These are phyloP conservation scores for Canis aureus DNA, from an alignment of 2,113 vertebrate genomes.

Conservation along the genomic window DNA sequence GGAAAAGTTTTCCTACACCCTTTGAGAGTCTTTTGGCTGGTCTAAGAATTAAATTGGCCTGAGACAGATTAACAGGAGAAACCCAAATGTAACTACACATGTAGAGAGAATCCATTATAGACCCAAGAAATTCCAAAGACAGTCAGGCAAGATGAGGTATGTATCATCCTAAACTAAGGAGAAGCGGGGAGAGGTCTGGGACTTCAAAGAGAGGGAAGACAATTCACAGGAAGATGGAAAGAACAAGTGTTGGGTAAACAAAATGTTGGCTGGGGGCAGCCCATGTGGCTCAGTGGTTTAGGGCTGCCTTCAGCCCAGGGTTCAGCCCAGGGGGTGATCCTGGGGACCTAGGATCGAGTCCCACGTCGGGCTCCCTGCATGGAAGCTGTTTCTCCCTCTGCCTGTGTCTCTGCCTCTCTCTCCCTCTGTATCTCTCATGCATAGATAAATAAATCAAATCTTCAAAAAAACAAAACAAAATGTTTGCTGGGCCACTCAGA, in stretches of 20 bases:
- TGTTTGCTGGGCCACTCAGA: not conserved
- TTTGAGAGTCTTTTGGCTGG: not conserved
- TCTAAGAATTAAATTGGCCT: not conserved
- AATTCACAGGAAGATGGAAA: not conserved
- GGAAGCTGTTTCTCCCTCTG: no score
- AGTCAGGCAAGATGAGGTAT: not conserved
- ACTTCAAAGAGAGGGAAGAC: not conserved
- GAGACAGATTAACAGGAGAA: not conserved
- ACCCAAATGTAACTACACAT: not conserved
- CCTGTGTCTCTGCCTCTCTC: no score
- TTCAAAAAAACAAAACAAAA: no score
- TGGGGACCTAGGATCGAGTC: no score
- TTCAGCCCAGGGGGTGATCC: no score
- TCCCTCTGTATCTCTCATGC: no score
- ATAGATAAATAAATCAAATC: no score
- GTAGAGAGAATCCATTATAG: not conserved
- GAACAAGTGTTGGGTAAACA: not conserved
- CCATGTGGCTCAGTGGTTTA: no score
- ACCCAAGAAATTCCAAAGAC: not conserved
- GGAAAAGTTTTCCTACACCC: not conserved
- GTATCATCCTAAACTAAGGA: not conserved
- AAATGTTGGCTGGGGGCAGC: no score
- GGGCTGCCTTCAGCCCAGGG: no score
- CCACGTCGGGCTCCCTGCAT: no score
- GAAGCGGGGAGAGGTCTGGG: not conserved